Conservation (phyloP, 1,140 invertebrate genomes). For the Pachyrhynchus sulphureomaculatus region DNA sequence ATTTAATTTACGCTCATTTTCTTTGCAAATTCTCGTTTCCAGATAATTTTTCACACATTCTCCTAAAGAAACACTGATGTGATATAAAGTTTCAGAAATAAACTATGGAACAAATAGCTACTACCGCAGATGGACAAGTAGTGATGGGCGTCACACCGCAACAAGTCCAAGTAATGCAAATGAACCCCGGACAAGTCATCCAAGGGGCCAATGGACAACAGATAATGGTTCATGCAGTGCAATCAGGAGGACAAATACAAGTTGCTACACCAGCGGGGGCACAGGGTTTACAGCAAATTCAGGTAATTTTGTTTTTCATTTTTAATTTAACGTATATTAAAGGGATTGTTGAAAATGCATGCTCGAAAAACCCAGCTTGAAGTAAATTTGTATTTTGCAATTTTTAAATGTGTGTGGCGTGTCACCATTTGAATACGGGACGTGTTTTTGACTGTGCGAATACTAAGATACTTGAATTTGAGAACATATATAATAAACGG, state of each 20-base stretch:
- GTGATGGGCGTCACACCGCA: constrained; percentile 47
- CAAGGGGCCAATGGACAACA: constrained; percentile 52
- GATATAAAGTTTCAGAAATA: neutral
- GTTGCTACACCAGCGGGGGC: constrained; percentile 58
- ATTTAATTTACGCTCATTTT: too few relatives aligned
- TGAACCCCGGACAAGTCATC: constrained; percentile 49
- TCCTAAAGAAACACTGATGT: too few relatives aligned
- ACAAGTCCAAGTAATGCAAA: constrained; percentile 51
- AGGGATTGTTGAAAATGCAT: too few relatives aligned
- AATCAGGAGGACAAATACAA: constrained; percentile 57
- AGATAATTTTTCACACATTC: too few relatives aligned
- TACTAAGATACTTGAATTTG: too few relatives aligned
- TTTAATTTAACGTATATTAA: neutral
- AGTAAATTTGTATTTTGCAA: too few relatives aligned
- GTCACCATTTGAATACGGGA: too few relatives aligned
- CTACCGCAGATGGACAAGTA: constrained; percentile 50
- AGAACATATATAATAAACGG: too few relatives aligned
- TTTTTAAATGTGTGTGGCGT: too few relatives aligned
- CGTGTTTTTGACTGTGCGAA: too few relatives aligned
- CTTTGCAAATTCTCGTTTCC: too few relatives aligned
- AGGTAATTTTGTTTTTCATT: constrained; percentile 38
- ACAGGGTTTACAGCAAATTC: constrained; percentile 60
- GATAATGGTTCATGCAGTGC: constrained; percentile 52
- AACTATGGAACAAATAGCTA: constrained; percentile 48
- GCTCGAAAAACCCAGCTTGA: too few relatives aligned